These are phyloP conservation scores for Tylochromis polylepis DNA, from an alignment of 2,113 vertebrate genomes.

Conservation along the genomic window DNA sequence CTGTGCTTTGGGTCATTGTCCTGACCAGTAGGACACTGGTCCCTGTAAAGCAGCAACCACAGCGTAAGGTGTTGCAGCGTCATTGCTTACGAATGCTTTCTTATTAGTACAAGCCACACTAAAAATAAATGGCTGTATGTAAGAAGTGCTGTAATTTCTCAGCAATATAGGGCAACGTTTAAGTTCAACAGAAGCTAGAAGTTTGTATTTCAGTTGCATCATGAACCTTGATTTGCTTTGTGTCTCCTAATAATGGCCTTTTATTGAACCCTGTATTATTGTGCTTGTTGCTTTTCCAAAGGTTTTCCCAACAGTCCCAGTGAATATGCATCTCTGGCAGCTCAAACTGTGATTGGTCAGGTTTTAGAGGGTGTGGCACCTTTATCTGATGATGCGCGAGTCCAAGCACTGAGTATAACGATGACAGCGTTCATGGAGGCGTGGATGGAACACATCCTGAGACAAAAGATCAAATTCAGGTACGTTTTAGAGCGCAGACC, in stretches of 20 bases:
- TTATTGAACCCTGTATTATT: accelerated
- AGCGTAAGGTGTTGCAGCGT: background rate
- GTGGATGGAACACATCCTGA: conserved; percentile 89
- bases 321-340: conserved; percentile 74
- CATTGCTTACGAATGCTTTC: background rate
- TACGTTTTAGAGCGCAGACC: conserved; percentile 20
- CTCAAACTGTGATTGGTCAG: conserved; percentile 79
- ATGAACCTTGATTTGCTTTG: background rate
- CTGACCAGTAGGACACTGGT: background rate
- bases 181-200: background rate
- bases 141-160: background rate
- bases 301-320: conserved; percentile 78
- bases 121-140: background rate
- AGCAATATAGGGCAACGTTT: background rate
- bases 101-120: background rate
- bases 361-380: conserved; percentile 77
- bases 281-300: conserved; percentile 21
- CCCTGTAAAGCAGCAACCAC: background rate
- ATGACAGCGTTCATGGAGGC: conserved; percentile 83
- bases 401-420: conserved; percentile 70
- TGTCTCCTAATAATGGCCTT: background rate
- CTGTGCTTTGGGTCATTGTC: too few species aligned
- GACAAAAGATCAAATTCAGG: conserved; percentile 84
- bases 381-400: conserved; percentile 72
- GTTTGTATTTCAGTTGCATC: background rate